A percentile compares a stretch with the other conserved stretches of the same genome.
Conservation (phyloP, 2,888 invertebrate genomes). For the Diarsia mendica region DNA sequence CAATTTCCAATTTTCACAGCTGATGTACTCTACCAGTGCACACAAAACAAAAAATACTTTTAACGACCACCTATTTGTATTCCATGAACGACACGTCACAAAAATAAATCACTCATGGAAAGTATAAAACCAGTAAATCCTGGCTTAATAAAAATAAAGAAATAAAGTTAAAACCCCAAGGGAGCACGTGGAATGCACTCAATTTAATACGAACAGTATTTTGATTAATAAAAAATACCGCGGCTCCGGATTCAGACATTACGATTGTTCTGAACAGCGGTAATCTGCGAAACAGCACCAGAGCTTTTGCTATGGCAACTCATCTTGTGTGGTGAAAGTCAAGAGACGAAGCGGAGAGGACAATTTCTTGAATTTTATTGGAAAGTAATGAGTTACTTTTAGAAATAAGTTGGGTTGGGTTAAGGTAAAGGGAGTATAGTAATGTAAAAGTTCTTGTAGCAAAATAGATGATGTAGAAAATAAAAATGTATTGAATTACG, state of each 20-base stretch:
- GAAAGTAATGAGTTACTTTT: background rate
- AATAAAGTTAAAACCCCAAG: conserved; percentile 45
- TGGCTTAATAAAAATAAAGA: conserved; percentile 44
- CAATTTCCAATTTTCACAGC: conserved; percentile 4
- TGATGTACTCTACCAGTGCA: background rate
- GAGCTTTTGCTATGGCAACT: conserved; percentile 68
- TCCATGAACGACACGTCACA: conserved; percentile 12
- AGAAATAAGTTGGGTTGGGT: too few relatives aligned
- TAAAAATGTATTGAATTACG: background rate
- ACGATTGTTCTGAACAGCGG: conserved; percentile 72
- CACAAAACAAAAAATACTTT: conserved; percentile 11
- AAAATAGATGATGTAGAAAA: background rate
- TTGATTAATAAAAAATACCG: conserved; percentile 60
- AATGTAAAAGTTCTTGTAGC: background rate
- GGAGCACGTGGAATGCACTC: conserved; percentile 42
- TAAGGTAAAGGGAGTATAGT: background rate
- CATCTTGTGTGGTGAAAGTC: conserved; percentile 60
- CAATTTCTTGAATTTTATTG: background rate
- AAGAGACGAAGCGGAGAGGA: conserved; percentile 25
- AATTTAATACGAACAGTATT: conserved; percentile 48
- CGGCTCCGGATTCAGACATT: conserved; percentile 71
- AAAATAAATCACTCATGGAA: conserved; percentile 53
- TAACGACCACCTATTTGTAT: conserved; percentile 45
- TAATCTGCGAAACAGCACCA: conserved; percentile 77
- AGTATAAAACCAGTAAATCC: conserved; percentile 39